These are phyloP conservation scores for Acrobasis suavella DNA, from an alignment of 2,888 invertebrate species.

Conservation along the genomic window DNA sequence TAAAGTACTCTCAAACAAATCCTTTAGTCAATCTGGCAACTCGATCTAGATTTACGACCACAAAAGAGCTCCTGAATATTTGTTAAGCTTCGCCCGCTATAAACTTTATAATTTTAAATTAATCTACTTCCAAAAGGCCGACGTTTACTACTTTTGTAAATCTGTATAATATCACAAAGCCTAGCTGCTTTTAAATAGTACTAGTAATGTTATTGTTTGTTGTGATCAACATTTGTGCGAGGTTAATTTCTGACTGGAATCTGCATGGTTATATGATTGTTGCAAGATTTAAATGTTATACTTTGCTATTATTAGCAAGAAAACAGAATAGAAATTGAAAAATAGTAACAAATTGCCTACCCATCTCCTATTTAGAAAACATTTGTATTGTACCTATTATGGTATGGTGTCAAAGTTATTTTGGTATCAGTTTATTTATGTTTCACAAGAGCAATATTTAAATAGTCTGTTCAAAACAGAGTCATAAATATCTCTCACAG, in stretches of 20 bases:
- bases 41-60: constrained; percentile 7
- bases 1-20: neutral
- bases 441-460: neutral
- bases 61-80: constrained; percentile 18
- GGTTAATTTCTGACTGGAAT: too few species aligned
- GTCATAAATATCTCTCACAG: neutral
- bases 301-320: too few species aligned
- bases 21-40: neutral
- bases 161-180: neutral
- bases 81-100: neutral
- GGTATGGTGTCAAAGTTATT: too few species aligned
- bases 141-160: neutral
- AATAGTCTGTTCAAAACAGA: constrained; percentile 1
- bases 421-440: too few species aligned
- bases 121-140: neutral
- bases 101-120: constrained; percentile 13
- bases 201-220: too few species aligned
- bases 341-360: too few species aligned
- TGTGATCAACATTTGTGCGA: too few species aligned
- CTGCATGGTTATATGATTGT: too few species aligned
- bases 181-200: neutral
- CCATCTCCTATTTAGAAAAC: too few species aligned
- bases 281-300: too few species aligned
- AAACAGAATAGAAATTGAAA: too few species aligned
- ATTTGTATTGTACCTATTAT: too few species aligned